A percentile compares a stretch with the other conserved stretches of the same genome.
phyloP scores from a whole-genome alignment of 1,140 invertebrate species.

The Plectrocnemia conspersa region DNA sequence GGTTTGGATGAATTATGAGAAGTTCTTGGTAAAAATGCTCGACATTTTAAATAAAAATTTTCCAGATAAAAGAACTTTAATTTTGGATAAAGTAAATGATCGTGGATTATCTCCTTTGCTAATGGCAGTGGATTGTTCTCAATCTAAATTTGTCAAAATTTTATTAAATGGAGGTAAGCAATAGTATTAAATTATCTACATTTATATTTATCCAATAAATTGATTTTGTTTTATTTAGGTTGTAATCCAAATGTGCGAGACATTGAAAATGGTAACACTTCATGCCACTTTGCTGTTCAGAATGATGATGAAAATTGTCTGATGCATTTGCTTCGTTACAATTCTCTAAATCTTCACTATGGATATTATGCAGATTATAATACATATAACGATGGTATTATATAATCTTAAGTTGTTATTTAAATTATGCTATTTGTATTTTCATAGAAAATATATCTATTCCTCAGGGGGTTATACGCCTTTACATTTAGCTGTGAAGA shows the following conservation, averaged over 20 bases:
- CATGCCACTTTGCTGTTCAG: slow-evolving; percentile 4
- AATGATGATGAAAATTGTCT: slow-evolving; percentile 3
- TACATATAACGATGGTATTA: too few relatives aligned
- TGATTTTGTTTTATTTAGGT: slow-evolving; percentile 2
- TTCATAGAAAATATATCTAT: slow-evolving; percentile 4
- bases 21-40: too few relatives aligned
- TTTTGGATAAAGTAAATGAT: slow-evolving; percentile 4
- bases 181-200: not conserved
- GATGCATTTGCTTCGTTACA: not conserved
- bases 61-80: too few relatives aligned
- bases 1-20: too few relatives aligned
- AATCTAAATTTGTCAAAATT: not conserved
- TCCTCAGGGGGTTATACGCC: slow-evolving; percentile 10
- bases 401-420: not conserved
- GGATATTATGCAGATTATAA: too few relatives aligned
- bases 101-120: slow-evolving; percentile 11
- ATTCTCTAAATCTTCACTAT: too few relatives aligned
- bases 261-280: slow-evolving; percentile 12
- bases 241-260: slow-evolving; percentile 14
- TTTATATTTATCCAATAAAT: slow-evolving; percentile 3
- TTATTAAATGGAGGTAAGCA: slow-evolving; percentile 2
- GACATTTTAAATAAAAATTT: too few relatives aligned
- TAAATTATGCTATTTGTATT: not conserved
- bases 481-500: slow-evolving; percentile 8
- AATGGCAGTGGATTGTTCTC: not conserved